These are phyloP conservation scores for Erebia epiphron DNA, from an alignment of 2,888 invertebrate genomes.

Conservation along the genomic window DNA sequence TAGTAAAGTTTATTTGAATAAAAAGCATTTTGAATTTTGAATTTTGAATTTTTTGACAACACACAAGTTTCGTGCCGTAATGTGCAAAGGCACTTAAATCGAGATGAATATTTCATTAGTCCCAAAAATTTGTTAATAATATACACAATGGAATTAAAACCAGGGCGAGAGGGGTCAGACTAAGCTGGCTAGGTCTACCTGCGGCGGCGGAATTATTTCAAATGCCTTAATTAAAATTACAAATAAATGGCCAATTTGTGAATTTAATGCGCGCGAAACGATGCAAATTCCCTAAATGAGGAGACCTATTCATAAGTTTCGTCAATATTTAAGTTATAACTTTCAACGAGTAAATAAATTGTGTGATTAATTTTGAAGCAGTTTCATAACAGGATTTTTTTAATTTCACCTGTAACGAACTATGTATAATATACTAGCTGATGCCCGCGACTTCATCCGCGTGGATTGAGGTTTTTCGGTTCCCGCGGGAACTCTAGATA, in stretches of 20 bases:
- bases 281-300: conserved; percentile 14
- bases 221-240: conserved; percentile 31
- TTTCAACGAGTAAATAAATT: conserved; percentile 3
- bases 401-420: too few species aligned
- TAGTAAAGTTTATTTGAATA: too few species aligned
- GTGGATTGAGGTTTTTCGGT: too few species aligned
- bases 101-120: conserved; percentile 13
- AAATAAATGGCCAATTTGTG: conserved; percentile 30
- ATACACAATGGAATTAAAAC: conserved; percentile 21
- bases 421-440: too few species aligned
- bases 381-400: too few species aligned
- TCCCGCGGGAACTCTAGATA: too few species aligned
- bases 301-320: conserved; percentile 10
- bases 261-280: conserved; percentile 29
- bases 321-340: conserved; percentile 1
- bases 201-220: conserved; percentile 23
- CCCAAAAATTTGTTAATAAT: conserved; percentile 24
- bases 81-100: neutral
- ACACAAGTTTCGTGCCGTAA: too few species aligned
- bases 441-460: too few species aligned
- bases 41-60: too few species aligned
- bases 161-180: conserved; percentile 3
- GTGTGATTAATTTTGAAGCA: neutral
- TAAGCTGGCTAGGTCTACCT: conserved; percentile 22
- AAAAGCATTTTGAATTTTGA: too few species aligned